Evolutionary conservation across 1,140 invertebrate genomes (phyloP).

Genomic region (Arion vulgaris): DNA sequence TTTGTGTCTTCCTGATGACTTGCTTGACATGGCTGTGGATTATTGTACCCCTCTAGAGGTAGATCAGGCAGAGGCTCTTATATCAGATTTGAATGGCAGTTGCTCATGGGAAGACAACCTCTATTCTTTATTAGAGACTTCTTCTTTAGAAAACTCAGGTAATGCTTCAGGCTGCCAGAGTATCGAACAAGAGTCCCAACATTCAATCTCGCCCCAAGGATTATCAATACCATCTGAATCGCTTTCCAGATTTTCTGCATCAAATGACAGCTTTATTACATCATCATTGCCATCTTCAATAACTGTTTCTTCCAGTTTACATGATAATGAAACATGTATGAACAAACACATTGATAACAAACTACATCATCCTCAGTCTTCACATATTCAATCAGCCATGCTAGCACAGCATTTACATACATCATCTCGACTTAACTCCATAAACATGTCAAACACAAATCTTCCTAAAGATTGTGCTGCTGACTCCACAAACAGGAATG

Average conservation of each 20-base stretch:
- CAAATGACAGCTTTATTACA: neutral
- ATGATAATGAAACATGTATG: too few species aligned
- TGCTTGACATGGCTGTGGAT: constrained; percentile 31
- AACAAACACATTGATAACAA: too few species aligned
- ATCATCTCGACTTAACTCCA: neutral
- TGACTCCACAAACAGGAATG: neutral
- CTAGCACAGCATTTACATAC: too few species aligned
- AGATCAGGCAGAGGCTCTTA: constrained; percentile 20
- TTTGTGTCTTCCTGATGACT: constrained; percentile 25
- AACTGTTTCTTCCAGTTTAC: neutral
- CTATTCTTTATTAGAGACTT: neutral
- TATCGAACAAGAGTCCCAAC: neutral
- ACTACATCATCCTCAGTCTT: too few species aligned
- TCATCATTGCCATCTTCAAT: neutral
- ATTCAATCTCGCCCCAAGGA: neutral
- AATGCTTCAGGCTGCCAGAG: neutral
- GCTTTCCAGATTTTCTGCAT: neutral
- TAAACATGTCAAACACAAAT: neutral
- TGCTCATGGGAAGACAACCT: constrained; percentile 8
- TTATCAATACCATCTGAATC: neutral
- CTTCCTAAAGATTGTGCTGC: neutral
- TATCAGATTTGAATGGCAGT: constrained; percentile 12
- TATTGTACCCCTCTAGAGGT: constrained; percentile 11
- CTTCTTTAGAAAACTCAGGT: neutral
- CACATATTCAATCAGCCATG: neutral